Base-by-base conservation (phyloP, 2,888 invertebrate genomes). In the Trichacis sp. region DNA sequence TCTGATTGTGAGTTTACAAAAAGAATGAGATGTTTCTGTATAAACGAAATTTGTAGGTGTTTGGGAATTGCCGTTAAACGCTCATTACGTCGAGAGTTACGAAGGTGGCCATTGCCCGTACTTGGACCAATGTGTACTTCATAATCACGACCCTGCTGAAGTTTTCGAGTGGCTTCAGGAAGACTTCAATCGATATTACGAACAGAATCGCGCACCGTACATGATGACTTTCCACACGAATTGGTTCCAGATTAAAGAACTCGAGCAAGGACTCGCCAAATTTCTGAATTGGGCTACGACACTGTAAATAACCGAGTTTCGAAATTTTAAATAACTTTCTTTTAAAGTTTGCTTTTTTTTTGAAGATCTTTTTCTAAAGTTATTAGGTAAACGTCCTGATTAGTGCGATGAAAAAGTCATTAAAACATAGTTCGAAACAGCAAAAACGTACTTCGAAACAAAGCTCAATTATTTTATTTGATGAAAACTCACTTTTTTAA, bases 201-300 rank as follows among this genome's bases (percentile, higher is more conserved):
- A 93, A 24, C 94, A 95, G 82, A 95, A 95, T 83, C 88, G 92
- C 66, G 94, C 95, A 1, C 94, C 95, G 0, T 96, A 96, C 84
- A 94, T 95, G 94, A 95, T 96, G 94, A 91, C 96, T 0, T 93
- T 96, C 90, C 97, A 97, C 81, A 96, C 97, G 0, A 96, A 96
- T 85, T 97, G 97, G 97, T 97, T 97, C 88, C 94, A 92, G 82
- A 94, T 92, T 74, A 94, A 93, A 78, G 93, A 90, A 75, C 86
- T 94, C 9, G 95, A 94, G 80, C 87, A 87, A 60, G 96, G 95
- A 15, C 86, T 96, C 1, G 92, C 93, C 73, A 94, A 94, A 84
- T 96, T 96, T 85, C 85, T 96, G 60, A 91, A 92, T 72, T 95
- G 94, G 92, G 90, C 92, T 0, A 86, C 90, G 40, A 88, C 89